These are phyloP conservation scores for Idaea dimidiata DNA, from an alignment of 2,888 invertebrate genomes.

Conservation along the genomic window DNA sequence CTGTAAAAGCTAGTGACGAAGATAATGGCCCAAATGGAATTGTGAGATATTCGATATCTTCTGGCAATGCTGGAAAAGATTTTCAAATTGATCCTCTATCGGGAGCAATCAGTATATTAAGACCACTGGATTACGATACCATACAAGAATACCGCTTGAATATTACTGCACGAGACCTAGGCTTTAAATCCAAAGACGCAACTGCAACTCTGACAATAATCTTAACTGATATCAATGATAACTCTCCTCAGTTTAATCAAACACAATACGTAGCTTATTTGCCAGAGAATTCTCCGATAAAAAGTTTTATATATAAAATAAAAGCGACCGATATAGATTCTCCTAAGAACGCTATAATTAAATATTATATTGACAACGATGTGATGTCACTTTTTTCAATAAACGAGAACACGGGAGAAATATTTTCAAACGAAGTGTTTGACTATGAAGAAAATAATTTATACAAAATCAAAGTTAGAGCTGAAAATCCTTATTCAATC, in stretches of 20 bases:
- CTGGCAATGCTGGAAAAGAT: conserved; percentile 89
- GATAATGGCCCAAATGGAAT: conserved; percentile 95
- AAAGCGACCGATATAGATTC: conserved; percentile 92
- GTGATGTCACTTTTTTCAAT: conserved; percentile 89
- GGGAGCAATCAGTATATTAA: conserved; percentile 90
- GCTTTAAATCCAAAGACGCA: conserved; percentile 88
- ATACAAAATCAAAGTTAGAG: conserved; percentile 89
- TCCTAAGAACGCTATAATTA: conserved; percentile 91
- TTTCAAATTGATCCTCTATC: conserved; percentile 89
- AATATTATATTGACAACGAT: conserved; percentile 90
- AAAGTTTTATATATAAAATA: conserved; percentile 87
- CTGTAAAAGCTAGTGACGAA: conserved; percentile 90
- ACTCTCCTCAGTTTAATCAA: conserved; percentile 92
- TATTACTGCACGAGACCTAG: conserved; percentile 93
- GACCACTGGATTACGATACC: conserved; percentile 92
- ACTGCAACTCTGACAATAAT: conserved; percentile 91
- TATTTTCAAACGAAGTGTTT: conserved; percentile 88
- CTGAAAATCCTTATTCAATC: conserved; percentile 91
- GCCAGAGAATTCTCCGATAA: conserved; percentile 89
- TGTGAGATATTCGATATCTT: conserved; percentile 90
- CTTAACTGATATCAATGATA: conserved; percentile 96
- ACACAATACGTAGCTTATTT: conserved; percentile 88
- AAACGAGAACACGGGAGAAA: conserved; percentile 87
- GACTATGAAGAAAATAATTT: conserved; percentile 92
- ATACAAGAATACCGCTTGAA: conserved; percentile 92